A percentile compares a stretch with the other conserved stretches of the same genome.
phyloP scores from a whole-genome alignment of 2,797 vertebrate genomes.

The Cryptoblepharus egeriae region DNA sequence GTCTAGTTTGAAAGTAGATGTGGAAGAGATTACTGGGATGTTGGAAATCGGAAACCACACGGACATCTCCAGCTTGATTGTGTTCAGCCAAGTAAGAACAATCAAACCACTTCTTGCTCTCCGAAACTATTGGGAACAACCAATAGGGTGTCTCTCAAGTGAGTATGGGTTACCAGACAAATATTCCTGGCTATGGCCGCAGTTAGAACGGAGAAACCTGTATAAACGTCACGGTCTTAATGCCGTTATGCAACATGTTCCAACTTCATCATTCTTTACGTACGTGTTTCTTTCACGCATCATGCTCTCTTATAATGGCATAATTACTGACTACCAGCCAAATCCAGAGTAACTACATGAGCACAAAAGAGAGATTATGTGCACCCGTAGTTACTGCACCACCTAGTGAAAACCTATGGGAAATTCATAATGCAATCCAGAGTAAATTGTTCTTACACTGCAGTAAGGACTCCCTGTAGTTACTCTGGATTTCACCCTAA shows the following conservation, averaged over 20 bases:
- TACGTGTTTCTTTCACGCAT: neutral
- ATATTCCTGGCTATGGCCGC: conserved; percentile 5
- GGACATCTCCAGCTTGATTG: neutral
- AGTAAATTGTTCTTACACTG: too few relatives aligned
- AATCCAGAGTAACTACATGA: too few relatives aligned
- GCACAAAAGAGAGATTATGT: too few relatives aligned
- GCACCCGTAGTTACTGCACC: too few relatives aligned
- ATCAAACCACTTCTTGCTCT: neutral
- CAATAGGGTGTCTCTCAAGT: conserved; percentile 9
- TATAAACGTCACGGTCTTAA: conserved; percentile 12
- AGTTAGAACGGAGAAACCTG: neutral
- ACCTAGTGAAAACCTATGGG: too few relatives aligned
- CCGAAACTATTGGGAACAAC: neutral
- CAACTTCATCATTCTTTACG: conserved; percentile 20
- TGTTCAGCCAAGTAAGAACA: neutral
- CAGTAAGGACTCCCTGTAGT: too few relatives aligned
- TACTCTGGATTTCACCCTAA: too few relatives aligned
- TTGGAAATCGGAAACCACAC: conserved; percentile 3
- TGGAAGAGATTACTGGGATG: conserved; percentile 10
- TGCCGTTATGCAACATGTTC: conserved; percentile 27
- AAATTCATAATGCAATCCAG: too few relatives aligned
- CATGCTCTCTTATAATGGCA: conserved; percentile 21
- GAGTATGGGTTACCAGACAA: conserved; percentile 32
- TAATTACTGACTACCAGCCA: conserved; percentile 18
- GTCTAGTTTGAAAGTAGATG: neutral